A percentile compares a stretch with the other conserved stretches of the same genome.
Evolutionary conservation across 30 jellyfish, hydroid and myxozoan genomes (phyloP).

Genomic region (Euphysa ruthae): DNA sequence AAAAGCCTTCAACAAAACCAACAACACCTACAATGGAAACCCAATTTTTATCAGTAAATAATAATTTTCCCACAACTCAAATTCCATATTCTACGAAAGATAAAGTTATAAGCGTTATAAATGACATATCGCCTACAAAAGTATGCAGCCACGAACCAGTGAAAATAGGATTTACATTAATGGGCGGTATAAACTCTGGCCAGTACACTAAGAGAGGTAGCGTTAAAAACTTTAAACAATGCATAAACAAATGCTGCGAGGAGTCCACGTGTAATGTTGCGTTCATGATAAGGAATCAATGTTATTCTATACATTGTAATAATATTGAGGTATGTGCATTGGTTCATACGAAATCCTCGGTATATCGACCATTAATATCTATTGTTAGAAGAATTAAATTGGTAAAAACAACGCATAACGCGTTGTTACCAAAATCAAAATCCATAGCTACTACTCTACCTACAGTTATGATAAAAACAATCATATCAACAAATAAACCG

Average conservation of each 20-base stretch:
- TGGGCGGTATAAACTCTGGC: neutral
- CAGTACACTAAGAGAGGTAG: neutral
- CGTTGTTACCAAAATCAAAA: no score
- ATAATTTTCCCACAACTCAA: neutral
- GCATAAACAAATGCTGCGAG: neutral
- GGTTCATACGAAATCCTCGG: neutral
- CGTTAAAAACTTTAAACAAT: neutral
- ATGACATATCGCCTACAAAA: conserved; percentile 23
- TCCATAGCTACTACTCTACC: no score
- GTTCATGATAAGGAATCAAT: neutral
- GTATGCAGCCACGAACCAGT: conserved; percentile 9
- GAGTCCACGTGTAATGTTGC: neutral
- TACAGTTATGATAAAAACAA: no score
- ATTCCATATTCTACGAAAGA: neutral
- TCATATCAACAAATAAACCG: no score
- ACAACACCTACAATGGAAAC: conserved; percentile 4
- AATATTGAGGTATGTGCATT: neutral
- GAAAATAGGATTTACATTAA: neutral
- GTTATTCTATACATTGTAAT: neutral
- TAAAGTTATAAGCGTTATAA: neutral
- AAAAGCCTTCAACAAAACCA: neutral
- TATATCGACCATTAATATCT: neutral
- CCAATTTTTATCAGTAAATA: no score
- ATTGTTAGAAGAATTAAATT: neutral
- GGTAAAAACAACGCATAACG: neutral